Conservation (phyloP, 2,888 invertebrate genomes). For the Leptopilina syphax region DNA sequence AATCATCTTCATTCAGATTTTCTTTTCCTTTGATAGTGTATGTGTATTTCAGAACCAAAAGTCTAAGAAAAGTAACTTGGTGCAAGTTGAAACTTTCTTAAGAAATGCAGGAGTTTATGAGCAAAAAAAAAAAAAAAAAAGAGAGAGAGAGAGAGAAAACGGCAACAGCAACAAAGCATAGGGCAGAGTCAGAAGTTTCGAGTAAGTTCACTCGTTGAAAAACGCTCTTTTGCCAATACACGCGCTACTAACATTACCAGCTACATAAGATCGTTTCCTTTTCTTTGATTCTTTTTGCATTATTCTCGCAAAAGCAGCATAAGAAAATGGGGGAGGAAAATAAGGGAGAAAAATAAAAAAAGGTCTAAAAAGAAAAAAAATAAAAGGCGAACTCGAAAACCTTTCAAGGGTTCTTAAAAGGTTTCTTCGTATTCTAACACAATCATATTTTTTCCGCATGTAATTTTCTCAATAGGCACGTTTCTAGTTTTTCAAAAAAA, state of each 20-base stretch:
- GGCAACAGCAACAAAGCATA: constrained; percentile 5
- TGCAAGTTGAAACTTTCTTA: constrained; percentile 14
- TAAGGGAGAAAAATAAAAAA: too few species aligned
- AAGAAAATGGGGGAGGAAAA: background rate
- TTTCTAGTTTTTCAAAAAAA: background rate
- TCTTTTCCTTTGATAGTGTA: background rate
- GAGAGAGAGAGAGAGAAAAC: background rate
- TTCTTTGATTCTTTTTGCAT: constrained; percentile 38
- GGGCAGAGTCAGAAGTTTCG: constrained; percentile 43
- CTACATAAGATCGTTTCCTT: constrained; percentile 44
- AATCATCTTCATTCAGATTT: constrained; percentile 21
- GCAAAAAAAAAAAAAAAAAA: constrained; percentile 4
- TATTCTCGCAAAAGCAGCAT: constrained; percentile 28
- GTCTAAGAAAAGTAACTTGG: background rate
- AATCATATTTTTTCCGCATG: background rate
- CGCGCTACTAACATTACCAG: constrained; percentile 39
- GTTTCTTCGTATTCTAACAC: constrained; percentile 16
- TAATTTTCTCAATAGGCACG: constrained; percentile 6
- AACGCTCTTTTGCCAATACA: constrained; percentile 45
- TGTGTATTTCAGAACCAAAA: background rate
- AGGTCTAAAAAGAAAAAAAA: too few species aligned
- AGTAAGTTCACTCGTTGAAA: constrained; percentile 45
- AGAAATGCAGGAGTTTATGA: constrained; percentile 36
- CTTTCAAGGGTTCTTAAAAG: background rate
- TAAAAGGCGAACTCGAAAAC: background rate